Base-by-base conservation (phyloP, 1,140 invertebrate genomes). In the Phthorimaea operculella region DNA sequence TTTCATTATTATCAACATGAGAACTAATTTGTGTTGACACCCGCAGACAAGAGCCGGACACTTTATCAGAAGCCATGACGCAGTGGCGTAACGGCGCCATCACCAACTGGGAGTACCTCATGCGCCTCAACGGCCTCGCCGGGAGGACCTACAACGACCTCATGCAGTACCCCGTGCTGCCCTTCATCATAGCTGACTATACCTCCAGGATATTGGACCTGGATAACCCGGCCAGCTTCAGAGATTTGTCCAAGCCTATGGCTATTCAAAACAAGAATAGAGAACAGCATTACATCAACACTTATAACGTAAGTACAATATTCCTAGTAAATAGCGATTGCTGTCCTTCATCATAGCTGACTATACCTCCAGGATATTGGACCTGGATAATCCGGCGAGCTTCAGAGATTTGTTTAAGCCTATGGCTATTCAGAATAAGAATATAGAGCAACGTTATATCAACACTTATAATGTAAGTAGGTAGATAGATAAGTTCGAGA, bases 91-190 rank as follows among this genome's bases (percentile, higher is more conserved):
- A 90, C 62, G 93, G 95, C 0, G 74, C 86, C 4, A 88, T 98
- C 18, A 97, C 95, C n/a, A 98, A 98, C 85, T 98, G 95, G 91
- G 95, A 98, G 72, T 98, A 98, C 77, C 86, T 97, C 52, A 96
- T 91, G 76, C 90, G 92, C 42, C 87, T 96, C 10, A 96, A 96
- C 80, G 93, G 94, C 68, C 85, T 94, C 44, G 93, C 94, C n/a
- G 96, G 96, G 0, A 88, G 96, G 39, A 94, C 95, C 2, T 98
- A 96, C 83, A 97, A 97, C 79, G 96, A 98, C 86, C 87, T 98
- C 12, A 94, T 94, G 92, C 96, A 98, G 79, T 98, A 98, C 85
- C 97, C 97, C 0, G 93, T 98, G 1, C 94, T 97, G 74, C 97
- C 97, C 0, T 98, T 97, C 80, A 90, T 98, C 17, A 79, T 98